Evolutionary conservation across 1,140 invertebrate species (phyloP).

Genomic region (Leptestheria dahalacensis): DNA sequence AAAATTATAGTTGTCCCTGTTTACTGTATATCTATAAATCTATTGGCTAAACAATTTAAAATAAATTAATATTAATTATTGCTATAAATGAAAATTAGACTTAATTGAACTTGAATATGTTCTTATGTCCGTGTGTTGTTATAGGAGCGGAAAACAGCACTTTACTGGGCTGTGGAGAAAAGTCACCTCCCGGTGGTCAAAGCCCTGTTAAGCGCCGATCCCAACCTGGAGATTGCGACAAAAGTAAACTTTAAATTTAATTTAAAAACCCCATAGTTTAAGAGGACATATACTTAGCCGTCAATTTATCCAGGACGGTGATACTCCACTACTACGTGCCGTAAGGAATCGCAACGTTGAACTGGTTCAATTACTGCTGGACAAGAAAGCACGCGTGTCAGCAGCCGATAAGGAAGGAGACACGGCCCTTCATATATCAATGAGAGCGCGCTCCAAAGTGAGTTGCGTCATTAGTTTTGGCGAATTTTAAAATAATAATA

Average conservation of each 20-base stretch:
- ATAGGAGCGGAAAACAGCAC: constrained; percentile 82
- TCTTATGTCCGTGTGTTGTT: constrained; percentile 18
- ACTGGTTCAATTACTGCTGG: constrained; percentile 77
- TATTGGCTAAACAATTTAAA: too few species aligned
- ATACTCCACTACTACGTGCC: constrained; percentile 80
- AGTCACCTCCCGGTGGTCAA: constrained; percentile 75
- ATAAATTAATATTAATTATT: too few species aligned
- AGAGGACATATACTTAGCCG: neutral
- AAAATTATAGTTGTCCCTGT: too few species aligned
- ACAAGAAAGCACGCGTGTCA: constrained; percentile 84
- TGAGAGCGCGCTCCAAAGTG: constrained; percentile 80
- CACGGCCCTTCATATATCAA: constrained; percentile 90
- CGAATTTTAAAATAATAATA: too few species aligned
- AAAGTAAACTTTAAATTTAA: constrained; percentile 40
- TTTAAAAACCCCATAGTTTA: constrained; percentile 13
- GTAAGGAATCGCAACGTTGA: constrained; percentile 81
- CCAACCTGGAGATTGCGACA: constrained; percentile 81
- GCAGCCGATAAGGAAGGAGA: constrained; percentile 91
- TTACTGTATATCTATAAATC: too few species aligned
- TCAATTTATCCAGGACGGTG: constrained; percentile 54
- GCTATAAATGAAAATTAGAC: constrained; percentile 1
- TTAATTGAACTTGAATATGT: constrained; percentile 15
- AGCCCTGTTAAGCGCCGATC: constrained; percentile 70
- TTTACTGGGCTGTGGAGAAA: constrained; percentile 95
- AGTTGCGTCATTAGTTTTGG: too few species aligned